Base-by-base conservation (phyloP, 2,888 invertebrate species). In the Drosophila nigricruria region DNA sequence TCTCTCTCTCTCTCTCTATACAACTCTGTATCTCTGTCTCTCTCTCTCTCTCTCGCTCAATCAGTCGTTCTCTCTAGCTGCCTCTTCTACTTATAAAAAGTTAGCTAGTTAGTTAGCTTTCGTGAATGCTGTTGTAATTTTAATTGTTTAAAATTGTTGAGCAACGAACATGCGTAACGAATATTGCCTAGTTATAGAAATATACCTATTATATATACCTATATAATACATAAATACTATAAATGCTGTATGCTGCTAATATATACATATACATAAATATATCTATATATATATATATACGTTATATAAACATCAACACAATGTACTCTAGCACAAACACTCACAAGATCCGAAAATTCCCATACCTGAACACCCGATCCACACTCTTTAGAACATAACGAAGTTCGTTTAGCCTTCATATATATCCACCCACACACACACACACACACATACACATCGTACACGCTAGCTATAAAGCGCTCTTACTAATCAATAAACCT, bases 101-200 rank as follows among this genome's bases (percentile, higher is more conserved):
- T 70, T 70, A 74, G 64, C 69, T 75, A 70, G 67, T 63, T 82
- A 78, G 73, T 74, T 79, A 75, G 82, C 71, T 81, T 77, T 74
- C 75, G 87, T 86, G 83, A 83, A 87, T 84, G 87, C 84, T 84
- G 84, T 84, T 84, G 84, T 80, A 73, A 82, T 72, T 82, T 76
- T 60, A 77, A 76, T 79, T 73, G 76, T 70, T 74, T 73, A 58
- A 70, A 68, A 68, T 87, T 87, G 88, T 84, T 84, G 78, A 87
- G 70, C 85, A 84, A 84, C 79, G 85, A 85, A 72, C 49, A 70
- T 73, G 85, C 75, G 68, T 81, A 86, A 85, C 82, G 88, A 86
- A 82, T 85, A 85, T 85, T 87, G 82, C 79, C 77, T 83, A 83
- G 83, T 71, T 81, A 73, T 83, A 79, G 70, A 84, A 71, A 1